These are phyloP conservation scores for Rhynchopsitta pachyrhyncha DNA, from an alignment of 2,113 vertebrate species.

Conservation along the genomic window DNA sequence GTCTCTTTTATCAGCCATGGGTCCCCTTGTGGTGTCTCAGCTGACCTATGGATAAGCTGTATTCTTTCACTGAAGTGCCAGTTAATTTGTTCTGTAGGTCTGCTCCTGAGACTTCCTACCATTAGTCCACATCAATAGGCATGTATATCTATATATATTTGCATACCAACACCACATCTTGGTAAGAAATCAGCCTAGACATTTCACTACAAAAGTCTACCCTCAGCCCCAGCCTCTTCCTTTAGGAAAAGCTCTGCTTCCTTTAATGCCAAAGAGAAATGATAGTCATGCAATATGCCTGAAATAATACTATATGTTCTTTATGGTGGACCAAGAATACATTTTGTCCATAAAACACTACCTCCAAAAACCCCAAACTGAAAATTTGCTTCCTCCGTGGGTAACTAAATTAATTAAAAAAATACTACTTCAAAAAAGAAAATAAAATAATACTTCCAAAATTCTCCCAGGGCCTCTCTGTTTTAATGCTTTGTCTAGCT, in stretches of 20 bases:
- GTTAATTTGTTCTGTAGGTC: neutral
- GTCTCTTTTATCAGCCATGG: neutral
- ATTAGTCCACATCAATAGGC: neutral
- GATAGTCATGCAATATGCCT: neutral
- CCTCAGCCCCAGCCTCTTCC: neutral
- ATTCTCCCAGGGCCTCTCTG: neutral
- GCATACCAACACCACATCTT: neutral
- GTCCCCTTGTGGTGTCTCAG: neutral
- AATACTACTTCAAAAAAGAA: neutral
- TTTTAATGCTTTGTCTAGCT: neutral
- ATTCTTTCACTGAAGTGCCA: neutral
- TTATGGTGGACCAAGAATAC: neutral
- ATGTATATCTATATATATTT: neutral
- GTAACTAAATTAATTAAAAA: neutral
- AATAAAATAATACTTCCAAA: neutral
- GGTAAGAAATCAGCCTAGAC: neutral
- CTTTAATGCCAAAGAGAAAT: neutral
- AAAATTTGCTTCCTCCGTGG: neutral
- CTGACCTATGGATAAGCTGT: neutral
- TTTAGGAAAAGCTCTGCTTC: neutral
- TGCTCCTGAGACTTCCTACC: neutral
- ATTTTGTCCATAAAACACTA: neutral
- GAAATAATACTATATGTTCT: neutral
- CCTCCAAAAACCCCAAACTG: accelerated
- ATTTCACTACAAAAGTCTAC: neutral